These are phyloP conservation scores for Oreotrochilus melanogaster DNA, from an alignment of 2,113 vertebrate species.

Conservation along the genomic window DNA sequence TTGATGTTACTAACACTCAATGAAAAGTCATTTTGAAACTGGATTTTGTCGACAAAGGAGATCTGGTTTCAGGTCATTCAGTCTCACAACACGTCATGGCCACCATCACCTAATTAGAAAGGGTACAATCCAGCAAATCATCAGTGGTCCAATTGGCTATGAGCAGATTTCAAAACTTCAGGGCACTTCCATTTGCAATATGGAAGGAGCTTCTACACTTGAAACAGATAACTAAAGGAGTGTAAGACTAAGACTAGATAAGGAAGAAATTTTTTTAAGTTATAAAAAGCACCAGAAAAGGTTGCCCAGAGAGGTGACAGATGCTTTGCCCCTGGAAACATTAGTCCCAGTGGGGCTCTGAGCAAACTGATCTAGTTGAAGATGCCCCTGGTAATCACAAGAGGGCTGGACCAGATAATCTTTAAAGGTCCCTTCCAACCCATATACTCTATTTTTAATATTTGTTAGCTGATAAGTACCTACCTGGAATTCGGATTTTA, in stretches of 20 bases:
- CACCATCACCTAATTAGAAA: neutral
- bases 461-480: neutral
- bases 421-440: neutral
- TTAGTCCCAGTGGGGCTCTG: too few relatives aligned
- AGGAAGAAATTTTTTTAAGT: neutral
- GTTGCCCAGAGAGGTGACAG: neutral
- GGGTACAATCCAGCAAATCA: neutral
- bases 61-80: neutral
- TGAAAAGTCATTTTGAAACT: neutral
- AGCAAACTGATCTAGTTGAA: neutral
- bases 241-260: neutral
- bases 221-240: neutral
- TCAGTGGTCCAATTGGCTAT: neutral
- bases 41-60: neutral
- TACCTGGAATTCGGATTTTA: slow-evolving; percentile 91
- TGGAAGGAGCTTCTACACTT: neutral
- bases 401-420: neutral
- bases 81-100: neutral
- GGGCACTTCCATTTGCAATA: neutral
- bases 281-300: neutral
- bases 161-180: neutral
- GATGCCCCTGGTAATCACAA: neutral
- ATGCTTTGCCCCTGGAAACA: neutral
- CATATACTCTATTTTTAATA: neutral
- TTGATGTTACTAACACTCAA: neutral